Evolutionary conservation across 2,888 invertebrate species (phyloP).

Genomic region (Herminia tarsipennalis): DNA sequence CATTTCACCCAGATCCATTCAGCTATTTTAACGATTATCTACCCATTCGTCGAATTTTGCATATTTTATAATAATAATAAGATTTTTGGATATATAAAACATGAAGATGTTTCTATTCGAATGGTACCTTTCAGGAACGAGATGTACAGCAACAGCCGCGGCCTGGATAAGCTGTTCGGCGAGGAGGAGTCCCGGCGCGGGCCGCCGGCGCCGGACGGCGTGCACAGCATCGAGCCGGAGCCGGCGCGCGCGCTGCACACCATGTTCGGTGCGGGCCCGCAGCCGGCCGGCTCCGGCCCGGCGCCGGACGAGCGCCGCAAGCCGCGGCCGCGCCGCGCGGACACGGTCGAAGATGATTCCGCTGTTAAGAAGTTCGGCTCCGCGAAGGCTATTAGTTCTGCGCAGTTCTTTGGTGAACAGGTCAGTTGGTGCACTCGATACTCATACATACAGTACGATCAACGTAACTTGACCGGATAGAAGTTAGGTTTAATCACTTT

Average conservation of each 20-base stretch:
- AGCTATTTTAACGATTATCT: too few species aligned
- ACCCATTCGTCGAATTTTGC: too few species aligned
- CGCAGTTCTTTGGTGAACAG: constrained; percentile 96
- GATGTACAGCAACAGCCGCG: constrained; percentile 62
- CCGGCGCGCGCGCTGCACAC: constrained; percentile 62
- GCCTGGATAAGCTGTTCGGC: constrained; percentile 51
- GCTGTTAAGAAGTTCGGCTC: constrained; percentile 98
- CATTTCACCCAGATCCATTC: too few species aligned
- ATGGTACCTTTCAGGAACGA: constrained; percentile 61
- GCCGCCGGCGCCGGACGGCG: constrained; percentile 37
- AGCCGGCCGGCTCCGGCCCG: background rate
- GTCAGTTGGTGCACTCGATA: too few species aligned
- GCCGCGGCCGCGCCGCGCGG: constrained; percentile 36
- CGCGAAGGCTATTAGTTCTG: constrained; percentile 99
- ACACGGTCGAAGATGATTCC: constrained; percentile 85
- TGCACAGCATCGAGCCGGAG: constrained; percentile 67
- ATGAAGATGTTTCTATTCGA: too few species aligned
- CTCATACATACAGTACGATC: too few species aligned
- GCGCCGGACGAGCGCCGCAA: too few species aligned
- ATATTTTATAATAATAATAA: too few species aligned
- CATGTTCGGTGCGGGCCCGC: constrained; percentile 57
- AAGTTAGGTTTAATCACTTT: too few species aligned
- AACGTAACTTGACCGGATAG: too few species aligned
- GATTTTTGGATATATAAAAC: too few species aligned
- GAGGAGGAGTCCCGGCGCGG: constrained; percentile 25